Evolutionary conservation across 2,113 vertebrate species (phyloP).

Genomic region (Vimba vimba): DNA sequence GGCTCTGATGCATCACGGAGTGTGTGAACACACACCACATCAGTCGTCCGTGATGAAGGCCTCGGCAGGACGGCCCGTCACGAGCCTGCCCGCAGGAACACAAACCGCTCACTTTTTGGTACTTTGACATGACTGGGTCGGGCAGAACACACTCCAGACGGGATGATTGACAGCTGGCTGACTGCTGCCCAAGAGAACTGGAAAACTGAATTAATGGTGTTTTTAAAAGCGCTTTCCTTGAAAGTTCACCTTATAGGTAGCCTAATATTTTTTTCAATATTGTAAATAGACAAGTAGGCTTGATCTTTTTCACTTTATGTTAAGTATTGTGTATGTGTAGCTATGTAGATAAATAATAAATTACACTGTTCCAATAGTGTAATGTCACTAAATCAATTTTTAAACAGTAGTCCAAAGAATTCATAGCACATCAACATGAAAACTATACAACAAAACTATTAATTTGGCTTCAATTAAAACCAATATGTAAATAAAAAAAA

Average conservation of each 20-base stretch:
- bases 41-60: not conserved
- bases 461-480: conserved; percentile 23
- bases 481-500: conserved; percentile 39
- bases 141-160: not conserved
- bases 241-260: too few species aligned
- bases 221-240: not conserved
- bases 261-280: not conserved
- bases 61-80: too few species aligned
- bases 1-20: not conserved
- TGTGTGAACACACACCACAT: not conserved
- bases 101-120: not conserved
- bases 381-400: not conserved
- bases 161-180: not conserved
- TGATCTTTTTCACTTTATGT: not conserved
- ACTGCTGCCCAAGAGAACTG: not conserved
- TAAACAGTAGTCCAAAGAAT: not conserved
- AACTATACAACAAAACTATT: conserved; percentile 5
- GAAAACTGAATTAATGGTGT: not conserved
- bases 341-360: not conserved
- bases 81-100: not conserved
- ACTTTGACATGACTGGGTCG: not conserved
- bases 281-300: conserved; percentile 3
- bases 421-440: conserved; percentile 20
- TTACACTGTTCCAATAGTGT: not conserved
- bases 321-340: not conserved